Conservation (phyloP, 2,113 vertebrate genomes). For the Atractosteus spatula region DNA sequence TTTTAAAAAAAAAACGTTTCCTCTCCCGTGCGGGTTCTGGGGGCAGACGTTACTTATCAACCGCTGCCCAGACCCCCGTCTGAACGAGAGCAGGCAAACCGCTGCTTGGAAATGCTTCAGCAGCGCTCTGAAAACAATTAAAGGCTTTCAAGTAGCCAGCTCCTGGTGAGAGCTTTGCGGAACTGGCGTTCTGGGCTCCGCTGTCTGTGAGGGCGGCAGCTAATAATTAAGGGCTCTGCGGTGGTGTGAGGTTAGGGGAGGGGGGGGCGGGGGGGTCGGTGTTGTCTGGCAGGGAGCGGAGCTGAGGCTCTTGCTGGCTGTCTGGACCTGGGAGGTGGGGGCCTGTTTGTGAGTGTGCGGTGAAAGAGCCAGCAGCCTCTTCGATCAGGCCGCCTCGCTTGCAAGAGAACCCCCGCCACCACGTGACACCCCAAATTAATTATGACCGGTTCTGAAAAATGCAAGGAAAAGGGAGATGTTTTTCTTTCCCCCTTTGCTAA, state of each 20-base stretch:
- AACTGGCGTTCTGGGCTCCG: conserved; percentile 16
- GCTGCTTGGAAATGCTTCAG: conserved; percentile 34
- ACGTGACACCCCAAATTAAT: conserved; percentile 10
- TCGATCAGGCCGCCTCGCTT: conserved; percentile 5
- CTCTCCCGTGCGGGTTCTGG: conserved; percentile 20
- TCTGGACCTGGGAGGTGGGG: too few species aligned
- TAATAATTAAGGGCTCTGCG: conserved; percentile 27
- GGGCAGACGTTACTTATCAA: conserved; percentile 23
- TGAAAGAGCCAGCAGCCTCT: conserved; percentile 23
- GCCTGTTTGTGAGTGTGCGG: too few species aligned
- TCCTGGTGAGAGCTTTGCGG: conserved; percentile 35
- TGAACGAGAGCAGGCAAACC: conserved; percentile 20
- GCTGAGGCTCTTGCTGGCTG: too few species aligned
- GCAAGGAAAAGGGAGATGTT: too few species aligned
- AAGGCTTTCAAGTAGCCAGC: conserved; percentile 32
- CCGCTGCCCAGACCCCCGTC: conserved; percentile 23
- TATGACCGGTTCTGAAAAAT: too few species aligned
- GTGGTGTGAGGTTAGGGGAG: conserved; percentile 18
- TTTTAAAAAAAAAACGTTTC: conserved; percentile 7
- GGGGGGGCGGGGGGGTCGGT: conserved; percentile 18
- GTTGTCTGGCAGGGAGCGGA: too few species aligned
- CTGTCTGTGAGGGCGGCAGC: conserved; percentile 26
- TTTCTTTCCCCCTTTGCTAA: conserved; percentile 51
- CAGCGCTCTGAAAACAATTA: conserved; percentile 44
- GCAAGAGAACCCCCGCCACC: conserved; percentile 1